Evolutionary conservation across 2,888 invertebrate species (phyloP), one percentile per base, ranked within the genome.

Genomic region (Ochropleura leucogaster): DNA sequence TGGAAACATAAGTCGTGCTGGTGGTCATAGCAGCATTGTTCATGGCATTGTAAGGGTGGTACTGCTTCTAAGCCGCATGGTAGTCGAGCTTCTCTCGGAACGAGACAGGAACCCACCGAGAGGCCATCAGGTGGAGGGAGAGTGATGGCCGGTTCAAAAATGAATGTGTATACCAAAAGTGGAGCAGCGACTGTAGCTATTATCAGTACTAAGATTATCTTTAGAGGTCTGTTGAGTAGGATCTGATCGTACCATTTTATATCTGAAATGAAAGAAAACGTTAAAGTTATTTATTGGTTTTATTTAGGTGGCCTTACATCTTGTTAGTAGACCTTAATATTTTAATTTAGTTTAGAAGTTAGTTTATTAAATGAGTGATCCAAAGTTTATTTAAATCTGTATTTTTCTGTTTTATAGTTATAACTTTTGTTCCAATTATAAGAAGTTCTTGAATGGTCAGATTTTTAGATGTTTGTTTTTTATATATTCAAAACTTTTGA

Each of bases 21-120:
- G 3, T 90, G 87, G 75, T 97, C 96, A 88, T 96, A 97, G 82
- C 97, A 97, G 84, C 97, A 97, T 77, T 96, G 94, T 0, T 88
- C 81, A 59, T 93, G 93, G 80, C 97, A 97, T 70, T 95, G 87
- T 0, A 87, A 80, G 16, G 89, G 88, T 0, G 92, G 74, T 1
- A 93, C 86, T 30, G 89, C 85, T 1, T 93, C 95, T 0, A 82
- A n/a, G 4, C 96, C 96, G 76, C 96, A 96, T 0, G 92, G 91
- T 0, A 96, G 85, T 81, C 96, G 91, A 0, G 90, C 84, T 0
- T 79, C 72, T 80, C 94, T 88, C 12, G 91, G 85, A 0, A 95
- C 87, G 0, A 95, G 84, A 70, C 96, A 96, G 10, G 96, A 94
- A 0, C 96, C 96, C 0, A 89, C 85, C 0, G 96, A 96, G 46